Evolutionary conservation across 1,140 invertebrate genomes (phyloP).

Genomic region (Listronotus bonariensis): DNA sequence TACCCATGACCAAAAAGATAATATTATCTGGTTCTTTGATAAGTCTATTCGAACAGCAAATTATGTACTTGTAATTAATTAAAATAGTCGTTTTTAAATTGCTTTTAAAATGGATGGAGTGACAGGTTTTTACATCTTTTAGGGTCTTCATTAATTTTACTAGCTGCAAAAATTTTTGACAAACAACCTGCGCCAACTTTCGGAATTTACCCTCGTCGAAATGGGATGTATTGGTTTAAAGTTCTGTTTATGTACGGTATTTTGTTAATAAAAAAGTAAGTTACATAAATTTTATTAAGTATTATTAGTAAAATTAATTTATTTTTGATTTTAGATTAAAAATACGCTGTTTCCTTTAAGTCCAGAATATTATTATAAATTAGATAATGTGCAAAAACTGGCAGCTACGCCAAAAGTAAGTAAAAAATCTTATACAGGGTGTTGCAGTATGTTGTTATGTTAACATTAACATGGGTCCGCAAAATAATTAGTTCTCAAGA

Average conservation of each 20-base stretch:
- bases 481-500: too few species aligned
- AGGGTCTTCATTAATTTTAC: not conserved
- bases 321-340: conserved; percentile 17
- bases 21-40: too few species aligned
- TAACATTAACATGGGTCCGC: too few species aligned
- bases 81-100: too few species aligned
- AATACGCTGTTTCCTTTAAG: conserved; percentile 39
- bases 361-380: conserved; percentile 48
- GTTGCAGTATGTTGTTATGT: too few species aligned
- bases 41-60: too few species aligned
- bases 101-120: too few species aligned
- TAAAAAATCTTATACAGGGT: conserved; percentile 27
- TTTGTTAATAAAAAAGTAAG: conserved; percentile 54
- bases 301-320: too few species aligned
- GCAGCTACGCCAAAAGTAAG: conserved; percentile 53
- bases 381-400: conserved; percentile 59
- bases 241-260: conserved; percentile 57
- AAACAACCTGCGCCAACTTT: conserved; percentile 55
- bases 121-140: too few species aligned
- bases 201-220: conserved; percentile 59
- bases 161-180: conserved; percentile 22
- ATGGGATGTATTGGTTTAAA: conserved; percentile 59
- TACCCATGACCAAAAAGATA: too few species aligned
- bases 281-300: too few species aligned
- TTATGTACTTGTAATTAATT: too few species aligned